Base-by-base conservation (phyloP, 1,140 invertebrate genomes). In the Drosophila asahinai region DNA sequence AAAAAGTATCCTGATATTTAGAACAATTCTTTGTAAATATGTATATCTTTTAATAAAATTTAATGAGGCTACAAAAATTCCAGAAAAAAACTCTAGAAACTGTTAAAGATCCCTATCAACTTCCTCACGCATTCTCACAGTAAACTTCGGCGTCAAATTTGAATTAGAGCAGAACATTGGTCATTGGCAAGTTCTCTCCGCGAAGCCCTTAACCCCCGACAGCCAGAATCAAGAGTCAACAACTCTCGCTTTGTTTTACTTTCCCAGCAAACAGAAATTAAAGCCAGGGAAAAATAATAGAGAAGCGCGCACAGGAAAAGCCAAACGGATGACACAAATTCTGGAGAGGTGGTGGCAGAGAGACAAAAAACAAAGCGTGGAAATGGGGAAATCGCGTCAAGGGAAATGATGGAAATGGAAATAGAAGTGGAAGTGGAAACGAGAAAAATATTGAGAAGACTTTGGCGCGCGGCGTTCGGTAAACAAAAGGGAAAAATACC, bases 261-360 rank as follows among this genome's bases (percentile, higher is more conserved):
- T 89, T 84, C 81, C 64, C 86, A 90, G 78, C 86, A 81, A 80
- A 90, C 84, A 81, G 78, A 89, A 84, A 89, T 79, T 81, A 86
- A 90, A 86, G 86, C 66, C 81, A 81, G 62, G 64, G 49, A 25
- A 74, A 70, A 61, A 38, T 38, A 42, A 62, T 59, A 17, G 45
- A 54, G 80, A 48, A 57, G 63, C 71, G 63, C 71, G 47, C 45
- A 68, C 72, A 77, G 81, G 80, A 87, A 86, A 86, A 82, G 63
- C 62, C 76, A 64, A 57, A 77, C 65, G 81, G 73, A 81, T 89
- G 84, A 89, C 84, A 89, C 84, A 89, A 89, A 84, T 89, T 89
- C 57, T 84, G 60, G 77, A 77, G 66, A 67, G 67, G 67, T 71
- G 67, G 79, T 82, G 64, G 65, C 65, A 72, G 72, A 72, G 12